Base-by-base conservation (phyloP, 2,113 vertebrate genomes). In the Octodon degus region DNA sequence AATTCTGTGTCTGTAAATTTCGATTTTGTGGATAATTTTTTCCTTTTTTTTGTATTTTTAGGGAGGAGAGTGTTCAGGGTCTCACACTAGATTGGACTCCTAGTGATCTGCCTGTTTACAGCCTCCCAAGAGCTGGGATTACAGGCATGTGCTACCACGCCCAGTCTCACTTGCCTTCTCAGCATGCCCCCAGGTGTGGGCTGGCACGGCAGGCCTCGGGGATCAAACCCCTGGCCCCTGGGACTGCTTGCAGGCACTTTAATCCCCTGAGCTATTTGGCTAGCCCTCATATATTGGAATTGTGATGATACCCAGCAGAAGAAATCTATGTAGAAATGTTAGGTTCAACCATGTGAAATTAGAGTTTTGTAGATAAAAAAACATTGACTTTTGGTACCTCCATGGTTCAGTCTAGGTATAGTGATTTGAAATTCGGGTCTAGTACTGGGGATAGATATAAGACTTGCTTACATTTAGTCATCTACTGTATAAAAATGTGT, bases 1-100 rank as follows among this genome's bases (percentile, higher is more conserved):
- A 77, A 11, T 92, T 88, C 55, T 96, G n/a, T 96, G 65, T 89
- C 24, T 30, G 13, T 95, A 89, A 93, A 87, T 92, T 60, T 34
- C 93, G 50, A 80, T 67, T 67, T 92, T 72, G 5, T 86, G 79
- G 62, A 2, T 88, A 50, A 58, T 5, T 86, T 90, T 85, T 74
- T 62, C 8, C 34, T 85, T 63, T 89, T 79, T 34, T 88, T 89
- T 50, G 50, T 50, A 50, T 50, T 50, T 50, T 50, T 50, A 50
- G 50, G 50, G 50, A 50, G 6, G 8, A 50, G 50, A 50, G 50
- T 50, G 11, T 50, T 50, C 50, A 50, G 8, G 8, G 50, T 50
- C 50, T 50, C 50, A 50, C 50, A 50, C 50, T 50, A 50, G 50
- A 50, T 50, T 50, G 50, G 50, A 50, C 50, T 50, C 50, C 8